Conservation (phyloP, 1,140 invertebrate genomes). For the Drosophila simulans region DNA sequence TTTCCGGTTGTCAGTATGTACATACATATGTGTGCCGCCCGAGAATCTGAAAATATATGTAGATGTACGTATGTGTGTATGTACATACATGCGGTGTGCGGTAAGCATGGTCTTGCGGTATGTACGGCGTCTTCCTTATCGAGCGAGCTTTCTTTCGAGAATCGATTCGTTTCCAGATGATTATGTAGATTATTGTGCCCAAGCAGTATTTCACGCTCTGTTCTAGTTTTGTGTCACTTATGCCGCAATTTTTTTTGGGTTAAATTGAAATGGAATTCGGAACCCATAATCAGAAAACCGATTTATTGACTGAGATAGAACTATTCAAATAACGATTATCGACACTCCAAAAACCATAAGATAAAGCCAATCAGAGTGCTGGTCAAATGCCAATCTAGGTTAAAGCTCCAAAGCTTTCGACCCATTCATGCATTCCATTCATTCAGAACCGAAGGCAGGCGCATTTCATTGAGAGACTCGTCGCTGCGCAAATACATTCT, state of each 20-base stretch:
- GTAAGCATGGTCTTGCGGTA: background rate
- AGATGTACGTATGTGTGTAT: constrained; percentile 2
- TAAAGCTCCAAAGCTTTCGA: constrained; percentile 30
- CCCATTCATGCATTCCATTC: constrained; percentile 59
- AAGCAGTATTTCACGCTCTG: background rate
- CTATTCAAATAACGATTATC: background rate
- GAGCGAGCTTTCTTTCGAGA: background rate
- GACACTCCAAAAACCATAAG: background rate
- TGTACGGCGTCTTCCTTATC: background rate
- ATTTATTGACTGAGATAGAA: background rate
- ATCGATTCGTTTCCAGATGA: background rate
- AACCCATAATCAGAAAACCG: no score
- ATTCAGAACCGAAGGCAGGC: constrained; percentile 42
- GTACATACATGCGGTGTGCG: constrained; percentile 4
- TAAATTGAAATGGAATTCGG: no score
- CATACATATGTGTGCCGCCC: constrained; percentile 11
- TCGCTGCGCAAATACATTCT: constrained; percentile 75
- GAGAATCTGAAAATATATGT: constrained; percentile 22
- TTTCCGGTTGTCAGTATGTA: constrained; percentile 64
- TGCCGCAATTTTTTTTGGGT: no score
- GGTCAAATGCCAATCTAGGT: constrained; percentile 17
- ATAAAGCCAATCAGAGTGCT: constrained; percentile 1
- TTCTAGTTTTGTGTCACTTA: no score
- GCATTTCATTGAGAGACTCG: constrained; percentile 33
- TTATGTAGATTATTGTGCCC: background rate